These are phyloP conservation scores for Rhadinocentrus ornatus DNA, from an alignment of 2,797 vertebrate genomes.

Conservation along the genomic window DNA sequence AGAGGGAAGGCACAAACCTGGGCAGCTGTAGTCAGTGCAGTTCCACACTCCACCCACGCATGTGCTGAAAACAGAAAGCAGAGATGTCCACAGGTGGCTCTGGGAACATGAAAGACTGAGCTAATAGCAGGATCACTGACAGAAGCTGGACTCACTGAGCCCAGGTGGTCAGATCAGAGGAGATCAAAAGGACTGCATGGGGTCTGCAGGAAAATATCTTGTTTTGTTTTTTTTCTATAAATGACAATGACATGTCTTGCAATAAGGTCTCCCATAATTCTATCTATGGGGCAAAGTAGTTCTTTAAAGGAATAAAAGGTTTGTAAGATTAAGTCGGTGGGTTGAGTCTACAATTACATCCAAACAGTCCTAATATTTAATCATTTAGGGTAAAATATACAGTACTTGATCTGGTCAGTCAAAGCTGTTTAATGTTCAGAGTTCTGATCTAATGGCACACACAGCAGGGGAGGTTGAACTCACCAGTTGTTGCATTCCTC, in stretches of 20 bases:
- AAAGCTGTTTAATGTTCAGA: neutral
- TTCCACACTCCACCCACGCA: constrained; percentile 91
- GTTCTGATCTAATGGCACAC: neutral
- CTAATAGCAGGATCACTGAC: constrained; percentile 55
- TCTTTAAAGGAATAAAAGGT: neutral
- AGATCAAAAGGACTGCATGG: constrained; percentile 45
- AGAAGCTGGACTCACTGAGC: constrained; percentile 46
- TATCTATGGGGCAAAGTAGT: neutral
- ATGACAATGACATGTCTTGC: constrained; percentile 11
- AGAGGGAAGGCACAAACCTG: constrained; percentile 81
- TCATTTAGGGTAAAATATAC: too few species aligned
- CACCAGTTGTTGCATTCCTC: constrained; percentile 96
- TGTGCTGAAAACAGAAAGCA: constrained; percentile 84
- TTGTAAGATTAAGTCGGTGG: neutral
- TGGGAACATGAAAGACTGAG: constrained; percentile 54
- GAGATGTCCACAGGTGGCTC: constrained; percentile 65
- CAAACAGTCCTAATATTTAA: too few species aligned
- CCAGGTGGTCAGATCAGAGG: constrained; percentile 57
- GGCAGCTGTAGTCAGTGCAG: constrained; percentile 91
- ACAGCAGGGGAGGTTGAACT: constrained; percentile 25
- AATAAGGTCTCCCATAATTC: neutral
- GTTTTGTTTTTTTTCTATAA: neutral
- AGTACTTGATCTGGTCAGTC: neutral
- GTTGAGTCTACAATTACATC: too few species aligned
- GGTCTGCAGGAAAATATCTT: constrained; percentile 20